These are phyloP conservation scores for Clarias macrocephalus DNA, from an alignment of 2,113 vertebrate species.

Conservation along the genomic window DNA sequence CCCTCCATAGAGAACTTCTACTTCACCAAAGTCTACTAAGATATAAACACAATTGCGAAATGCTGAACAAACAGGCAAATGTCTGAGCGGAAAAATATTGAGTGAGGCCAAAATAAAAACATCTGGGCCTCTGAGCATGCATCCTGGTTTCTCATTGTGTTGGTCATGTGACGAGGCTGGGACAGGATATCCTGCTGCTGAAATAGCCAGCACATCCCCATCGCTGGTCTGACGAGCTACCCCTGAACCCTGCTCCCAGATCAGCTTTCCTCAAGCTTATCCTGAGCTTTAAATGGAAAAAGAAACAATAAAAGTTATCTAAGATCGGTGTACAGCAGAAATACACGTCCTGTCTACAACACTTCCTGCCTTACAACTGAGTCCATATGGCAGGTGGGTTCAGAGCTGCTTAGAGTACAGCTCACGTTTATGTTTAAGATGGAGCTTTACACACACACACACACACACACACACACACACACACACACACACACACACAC, in stretches of 20 bases:
- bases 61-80: constrained; percentile 12
- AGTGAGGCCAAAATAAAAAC: constrained; percentile 32
- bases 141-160: constrained; percentile 44
- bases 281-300: not conserved
- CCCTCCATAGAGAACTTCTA: not conserved
- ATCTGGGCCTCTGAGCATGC: not conserved
- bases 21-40: not conserved
- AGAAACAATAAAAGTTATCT: constrained; percentile 4
- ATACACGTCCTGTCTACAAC: constrained; percentile 10
- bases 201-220: constrained; percentile 31
- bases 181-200: constrained; percentile 43
- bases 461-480: not conserved
- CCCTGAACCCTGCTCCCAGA: constrained; percentile 5
- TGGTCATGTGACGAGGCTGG: constrained; percentile 31
- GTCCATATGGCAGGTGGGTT: not conserved
- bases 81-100: constrained; percentile 8
- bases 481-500: not conserved
- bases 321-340: not conserved
- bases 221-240: not conserved
- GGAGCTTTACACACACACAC: not conserved
- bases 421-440: not conserved
- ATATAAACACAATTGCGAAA: not conserved
- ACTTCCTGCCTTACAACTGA: constrained; percentile 19
- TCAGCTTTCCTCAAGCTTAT: constrained; percentile 7
- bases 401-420: not conserved